Evolutionary conservation across 2,113 vertebrate species (phyloP).

Genomic region (Channa maculata): DNA sequence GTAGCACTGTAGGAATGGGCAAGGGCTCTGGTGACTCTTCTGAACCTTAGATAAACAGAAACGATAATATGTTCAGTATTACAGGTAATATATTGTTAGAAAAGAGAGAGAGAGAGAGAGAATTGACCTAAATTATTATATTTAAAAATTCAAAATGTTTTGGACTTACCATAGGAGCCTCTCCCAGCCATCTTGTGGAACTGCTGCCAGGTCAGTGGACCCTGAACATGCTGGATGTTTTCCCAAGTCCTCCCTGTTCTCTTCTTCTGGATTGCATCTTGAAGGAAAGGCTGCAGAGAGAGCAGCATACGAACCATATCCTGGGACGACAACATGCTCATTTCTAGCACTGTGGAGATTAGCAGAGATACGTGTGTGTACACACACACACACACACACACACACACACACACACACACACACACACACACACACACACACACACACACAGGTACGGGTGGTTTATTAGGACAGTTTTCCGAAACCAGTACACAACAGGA

Average conservation of each 20-base stretch:
- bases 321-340: constrained; percentile 96
- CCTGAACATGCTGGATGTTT: constrained; percentile 98
- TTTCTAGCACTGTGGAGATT: constrained; percentile 87
- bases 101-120: neutral
- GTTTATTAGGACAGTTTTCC: too few relatives aligned
- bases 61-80: neutral
- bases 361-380: too few relatives aligned
- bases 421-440: constrained; percentile 36
- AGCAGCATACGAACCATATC: constrained; percentile 97
- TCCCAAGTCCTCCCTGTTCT: constrained; percentile 97
- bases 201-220: constrained; percentile 98
- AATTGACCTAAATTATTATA: too few relatives aligned
- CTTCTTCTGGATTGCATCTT: constrained; percentile 99
- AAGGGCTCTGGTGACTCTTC: constrained; percentile 97
- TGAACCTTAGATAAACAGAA: constrained; percentile 82
- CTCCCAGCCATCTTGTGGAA: constrained; percentile 99
- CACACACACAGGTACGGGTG: constrained; percentile 32
- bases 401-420: constrained; percentile 38
- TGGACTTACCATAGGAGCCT: constrained; percentile 91
- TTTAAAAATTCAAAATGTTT: neutral
- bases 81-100: neutral
- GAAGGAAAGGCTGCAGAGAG: constrained; percentile 96
- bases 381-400: constrained; percentile 22
- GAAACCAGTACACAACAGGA: too few relatives aligned
- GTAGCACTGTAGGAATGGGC: constrained; percentile 92